Base-by-base conservation (phyloP, 2,888 invertebrate species). In the Eupelmus urozonus region DNA sequence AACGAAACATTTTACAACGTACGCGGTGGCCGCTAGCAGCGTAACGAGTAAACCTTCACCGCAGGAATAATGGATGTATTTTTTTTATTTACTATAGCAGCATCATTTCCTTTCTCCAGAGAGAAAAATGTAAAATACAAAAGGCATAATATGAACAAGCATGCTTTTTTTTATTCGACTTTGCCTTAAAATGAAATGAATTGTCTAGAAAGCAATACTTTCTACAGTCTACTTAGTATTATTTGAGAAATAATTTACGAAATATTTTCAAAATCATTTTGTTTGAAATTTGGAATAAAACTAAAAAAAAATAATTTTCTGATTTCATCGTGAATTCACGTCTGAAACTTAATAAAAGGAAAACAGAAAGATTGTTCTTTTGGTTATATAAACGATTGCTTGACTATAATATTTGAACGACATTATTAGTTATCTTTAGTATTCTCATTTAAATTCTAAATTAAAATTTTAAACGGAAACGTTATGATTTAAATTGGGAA, bases 141-240 rank as follows among this genome's bases (percentile, higher is more conserved):
- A 20, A 20, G 16, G 23, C n/a, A 49, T n/a, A 49, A 49, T 49
- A 49, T n/a, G 11, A 18, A 3, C 20, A 2, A 53, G 3, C 7
- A 49, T 49, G n/a, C 49, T 49, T 49, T 49, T 40, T 16, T 53
- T 53, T 53, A 20, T 53, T 53, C 3, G 3, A 53, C 11, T 53
- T 53, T 53, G 20, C 23, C 49, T 4, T 49, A 49, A 16, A 49
- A 9, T 27, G 25, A 1, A 42, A 25, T 16, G 25, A 63, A 63
- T 45, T 63, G 40, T n/a, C n/a, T 62, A 42, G 42, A 40, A 62
- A 40, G 40, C n/a, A 42, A 42, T 13, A 16, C 27, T 57, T 27
- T 57, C 25, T 4, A 40, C 40, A n/a, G n/a, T n/a, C n/a, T n/a
- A n/a, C n/a, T n/a, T 45, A n/a, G n/a, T n/a, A n/a, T n/a, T n/a